Conservation (phyloP, 2,797 vertebrate genomes). For the Numenius phaeopus region DNA sequence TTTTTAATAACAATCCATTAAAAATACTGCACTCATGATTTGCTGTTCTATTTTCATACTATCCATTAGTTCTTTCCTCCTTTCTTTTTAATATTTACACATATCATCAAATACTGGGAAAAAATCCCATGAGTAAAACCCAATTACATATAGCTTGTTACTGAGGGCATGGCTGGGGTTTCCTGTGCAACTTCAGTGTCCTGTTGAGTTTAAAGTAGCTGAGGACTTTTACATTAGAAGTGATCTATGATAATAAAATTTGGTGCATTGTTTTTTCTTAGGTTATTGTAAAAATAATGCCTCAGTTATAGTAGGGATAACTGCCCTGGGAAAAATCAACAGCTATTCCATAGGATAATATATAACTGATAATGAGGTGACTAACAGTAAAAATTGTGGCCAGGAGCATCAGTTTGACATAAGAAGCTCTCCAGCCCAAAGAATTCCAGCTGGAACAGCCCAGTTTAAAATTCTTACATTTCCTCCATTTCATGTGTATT, state of each 20-base stretch:
- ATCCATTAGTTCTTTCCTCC: background rate
- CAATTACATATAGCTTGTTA: background rate
- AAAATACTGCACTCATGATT: background rate
- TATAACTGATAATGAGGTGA: background rate
- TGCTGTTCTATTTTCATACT: slow-evolving; percentile 24
- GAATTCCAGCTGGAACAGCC: background rate
- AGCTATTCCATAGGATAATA: background rate
- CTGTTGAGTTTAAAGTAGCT: background rate
- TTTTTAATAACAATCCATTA: slow-evolving; percentile 31
- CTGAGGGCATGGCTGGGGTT: background rate
- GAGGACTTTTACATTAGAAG: background rate
- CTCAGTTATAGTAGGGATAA: background rate
- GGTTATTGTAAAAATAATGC: background rate
- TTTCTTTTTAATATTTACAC: slow-evolving; percentile 54
- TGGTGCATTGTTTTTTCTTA: background rate
- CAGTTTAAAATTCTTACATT: background rate
- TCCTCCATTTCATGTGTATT: background rate
- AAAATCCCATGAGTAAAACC: background rate
- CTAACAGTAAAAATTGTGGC: background rate
- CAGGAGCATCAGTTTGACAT: background rate
- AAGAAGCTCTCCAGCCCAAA: background rate
- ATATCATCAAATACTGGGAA: slow-evolving; percentile 10
- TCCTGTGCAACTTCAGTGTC: background rate
- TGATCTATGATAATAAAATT: background rate
- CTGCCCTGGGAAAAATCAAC: background rate